Percentiles rank a stretch among this genome's conserved stretches.
phyloP scores from a whole-genome alignment of 2,113 vertebrate genomes.

The Ailuropoda melanoleuca region DNA sequence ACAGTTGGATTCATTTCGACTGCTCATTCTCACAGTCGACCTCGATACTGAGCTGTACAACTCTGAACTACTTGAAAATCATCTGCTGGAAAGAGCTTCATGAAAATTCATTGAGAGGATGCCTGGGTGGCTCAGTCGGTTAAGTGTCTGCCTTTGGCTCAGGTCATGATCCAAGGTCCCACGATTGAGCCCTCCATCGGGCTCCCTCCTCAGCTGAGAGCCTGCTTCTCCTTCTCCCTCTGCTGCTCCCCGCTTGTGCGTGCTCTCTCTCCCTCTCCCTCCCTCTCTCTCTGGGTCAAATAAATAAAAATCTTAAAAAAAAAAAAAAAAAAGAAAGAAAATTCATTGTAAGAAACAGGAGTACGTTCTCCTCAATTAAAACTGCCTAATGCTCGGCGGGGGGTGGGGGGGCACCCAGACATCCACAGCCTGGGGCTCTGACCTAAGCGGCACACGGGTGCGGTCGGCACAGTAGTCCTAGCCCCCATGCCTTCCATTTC shows the following conservation, averaged over 20 bases:
- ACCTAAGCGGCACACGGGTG: background rate
- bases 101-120: background rate
- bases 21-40: background rate
- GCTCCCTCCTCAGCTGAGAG: too few relatives aligned
- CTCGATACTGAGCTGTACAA: background rate
- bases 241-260: too few relatives aligned
- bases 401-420: background rate
- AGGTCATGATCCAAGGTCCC: too few relatives aligned
- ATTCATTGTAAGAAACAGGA: background rate
- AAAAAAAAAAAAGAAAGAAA: background rate
- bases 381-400: background rate
- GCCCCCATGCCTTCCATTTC: background rate
- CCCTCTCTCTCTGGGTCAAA: too few relatives aligned
- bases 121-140: too few relatives aligned
- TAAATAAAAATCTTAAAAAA: too few relatives aligned
- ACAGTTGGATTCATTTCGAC: background rate
- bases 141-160: too few relatives aligned
- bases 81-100: background rate
- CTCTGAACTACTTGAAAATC: background rate
- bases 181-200: too few relatives aligned
- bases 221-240: too few relatives aligned
- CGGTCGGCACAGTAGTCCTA: fast-evolving
- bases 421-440: background rate
- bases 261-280: too few relatives aligned
- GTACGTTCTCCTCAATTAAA: background rate